Base-by-base conservation (phyloP, 2,113 vertebrate genomes). In the Petromus typicus region DNA sequence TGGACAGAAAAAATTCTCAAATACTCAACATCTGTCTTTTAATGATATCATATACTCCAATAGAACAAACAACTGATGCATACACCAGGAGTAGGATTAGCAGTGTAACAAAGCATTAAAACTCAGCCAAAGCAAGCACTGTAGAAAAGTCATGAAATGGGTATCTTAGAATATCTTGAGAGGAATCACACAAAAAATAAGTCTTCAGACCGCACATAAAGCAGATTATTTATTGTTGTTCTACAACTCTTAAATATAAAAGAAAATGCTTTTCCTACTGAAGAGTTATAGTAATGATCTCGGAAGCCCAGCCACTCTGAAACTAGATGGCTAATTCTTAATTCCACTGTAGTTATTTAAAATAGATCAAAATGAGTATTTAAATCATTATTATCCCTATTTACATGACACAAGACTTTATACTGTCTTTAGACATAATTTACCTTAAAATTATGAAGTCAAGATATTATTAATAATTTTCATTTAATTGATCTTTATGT, bases 401-500 rank as follows among this genome's bases (percentile, higher is more conserved):
- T 88, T 27, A 61, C 43, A 22, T 93, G 16, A 87, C 78, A 67
- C 16, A 81, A 69, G 30, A 95, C 43, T 96, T 93, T 45, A 96
- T 1, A 83, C 16, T 10, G 16, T 54, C 54, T 87, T 87, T 48
- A 93, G 34, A 71, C 82, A 95, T 86, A 91, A 94, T 61, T 92
- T 90, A 51, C 69, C 69, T 88, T 86, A 83, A 91, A 88, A 87
- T 90, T 45, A 93, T 43, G 64, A 93, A 90, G 40, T 81, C 63
- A 14, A 86, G 91, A 94, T 78, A 78, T 66, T 89, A 91, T 89
- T 83, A 56, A 91, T 57, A 95, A 79, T 79, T 93, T 95, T 93
- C 75, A 95, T 64, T 45, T 78, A 89, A 78, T 20, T 76, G 23
- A 88, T 7, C 76, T 84, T 78, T 40, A 67, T 32, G 20, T 45